A percentile compares a stretch with the other conserved stretches of the same genome.
Conservation (phyloP, 2,113 vertebrate species). For the Fregetta grallaria region DNA sequence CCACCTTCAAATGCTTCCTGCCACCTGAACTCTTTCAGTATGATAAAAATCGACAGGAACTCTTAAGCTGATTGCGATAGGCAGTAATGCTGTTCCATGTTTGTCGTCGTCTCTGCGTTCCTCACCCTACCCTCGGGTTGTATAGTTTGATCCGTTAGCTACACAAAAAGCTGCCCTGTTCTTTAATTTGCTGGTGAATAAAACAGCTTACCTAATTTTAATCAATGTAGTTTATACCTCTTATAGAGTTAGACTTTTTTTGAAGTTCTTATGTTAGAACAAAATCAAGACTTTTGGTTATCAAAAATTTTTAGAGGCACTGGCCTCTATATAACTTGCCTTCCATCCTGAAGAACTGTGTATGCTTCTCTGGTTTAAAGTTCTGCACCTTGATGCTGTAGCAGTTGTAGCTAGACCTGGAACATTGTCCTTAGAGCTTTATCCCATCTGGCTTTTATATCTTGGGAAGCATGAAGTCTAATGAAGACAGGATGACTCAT, state of each 20-base stretch:
- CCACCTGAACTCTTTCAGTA: not conserved
- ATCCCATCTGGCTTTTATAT: not conserved
- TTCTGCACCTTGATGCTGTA: not conserved
- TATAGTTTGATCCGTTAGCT: not conserved
- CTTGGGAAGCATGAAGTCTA: not conserved
- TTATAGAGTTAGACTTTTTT: not conserved
- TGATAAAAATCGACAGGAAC: fast-evolving
- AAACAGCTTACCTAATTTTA: not conserved
- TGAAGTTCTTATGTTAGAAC: not conserved
- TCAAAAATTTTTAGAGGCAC: not conserved
- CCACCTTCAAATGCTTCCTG: not conserved
- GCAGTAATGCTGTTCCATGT: not conserved
- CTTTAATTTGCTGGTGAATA: not conserved
- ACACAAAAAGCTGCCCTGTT: not conserved
- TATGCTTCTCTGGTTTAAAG: not conserved
- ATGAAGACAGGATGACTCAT: not conserved
- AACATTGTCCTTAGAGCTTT: not conserved
- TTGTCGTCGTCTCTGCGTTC: not conserved
- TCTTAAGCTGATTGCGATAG: not conserved
- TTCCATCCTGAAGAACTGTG: not conserved
- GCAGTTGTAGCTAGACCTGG: not conserved
- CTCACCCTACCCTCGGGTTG: not conserved
- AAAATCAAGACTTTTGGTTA: not conserved
- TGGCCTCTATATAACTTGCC: not conserved
- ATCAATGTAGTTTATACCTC: not conserved